Base-by-base conservation (phyloP, 1,140 invertebrate genomes). In the Gryllus bimaculatus region DNA sequence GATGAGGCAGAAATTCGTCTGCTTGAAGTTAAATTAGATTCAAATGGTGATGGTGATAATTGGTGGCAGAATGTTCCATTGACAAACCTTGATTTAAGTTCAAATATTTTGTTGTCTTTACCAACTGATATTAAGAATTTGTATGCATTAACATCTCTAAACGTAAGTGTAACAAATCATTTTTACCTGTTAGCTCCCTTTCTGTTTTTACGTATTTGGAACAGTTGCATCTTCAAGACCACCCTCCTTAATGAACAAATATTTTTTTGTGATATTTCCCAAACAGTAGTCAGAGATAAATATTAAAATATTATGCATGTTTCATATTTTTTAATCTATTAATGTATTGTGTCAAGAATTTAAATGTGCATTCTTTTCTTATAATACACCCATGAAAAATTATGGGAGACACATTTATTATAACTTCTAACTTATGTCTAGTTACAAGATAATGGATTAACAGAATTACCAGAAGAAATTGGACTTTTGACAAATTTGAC, bases 31-130 rank as follows among this genome's bases (percentile, higher is more conserved):
- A 87, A 90, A 48, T 86, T 93, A 10, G 92, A 94, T 83, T 90
- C 92, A 81, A 88, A 91, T 80, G 87, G 88, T 74, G 89, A 90
- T 79, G 87, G 88, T 74, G 89, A 90, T 79, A 89, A 90, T 75
- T 97, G 95, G 95, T 97, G 95, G 95, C 94, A 94, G 84, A 90
- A 92, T 82, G 91, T 93, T 81, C 90, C 93, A 5, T 85, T 96
- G 8, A 93, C 89, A 76, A 91, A 91, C 83, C 87, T 96, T 78
- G 93, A 96, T 84, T 86, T 96, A 49, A 94, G 94, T 81, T 95
- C 90, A 7, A 97, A 97, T 84, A 87, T 88, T 66, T 85, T 97
- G 76, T 89, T 87, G 75, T 83, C 83, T 74, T 85, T 97, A 78
- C 90, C 93, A 79, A 85, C 90, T 47, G 89, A 93, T 83, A 90